Base-by-base conservation (phyloP, 1,140 invertebrate species). In the Manduca sexta region DNA sequence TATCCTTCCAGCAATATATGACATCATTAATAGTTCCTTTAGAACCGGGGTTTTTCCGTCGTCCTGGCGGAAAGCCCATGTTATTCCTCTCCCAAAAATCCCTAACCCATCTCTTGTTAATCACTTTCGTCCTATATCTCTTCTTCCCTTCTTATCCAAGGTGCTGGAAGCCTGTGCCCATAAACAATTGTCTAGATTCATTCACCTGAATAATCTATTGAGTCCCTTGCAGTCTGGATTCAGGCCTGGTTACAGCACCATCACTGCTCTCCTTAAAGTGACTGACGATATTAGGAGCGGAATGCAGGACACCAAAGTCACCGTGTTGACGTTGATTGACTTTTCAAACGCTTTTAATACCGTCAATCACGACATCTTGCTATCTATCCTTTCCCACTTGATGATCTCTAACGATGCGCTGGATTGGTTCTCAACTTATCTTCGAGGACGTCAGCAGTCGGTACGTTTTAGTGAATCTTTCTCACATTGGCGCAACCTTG, bases 91-190 rank as follows among this genome's bases (percentile, higher is more conserved):
- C 48, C 40, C 11, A 43, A 50, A 37, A 37, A 34, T 5, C 0
- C 14, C 6, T 42, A 49, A 8, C 47, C 47, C n/a, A 14, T 10
- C 8, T 41, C 16, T 16, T 34, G 12, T 14, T 4, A 38, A 3
- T 15, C 35, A 38, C 35, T 38, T 38, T 8, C 35, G 35, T 14
- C 35, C 35, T 29, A 33, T 10, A 40, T 17, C 13, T 16, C 40
- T 52, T 13, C 30, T 52, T 31, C 43, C 50, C 8, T 41, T 52
- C 33, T 38, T 52, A 10, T 52, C 50, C 11, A 52, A 52, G 41
- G 43, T 42, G 3, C 44, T 52, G 0, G 50, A 52, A 34, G 34
- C 30, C 16, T 31, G 45, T 34, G 29, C 31, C 5, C 39, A 52
- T 7, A 16, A 43, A 8, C 38, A 47, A 42, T 8, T 52, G 2